Evolutionary conservation across 1,140 invertebrate species (phyloP), one percentile per base, ranked within the genome.

Genomic region (Phymastichus coffea): DNA sequence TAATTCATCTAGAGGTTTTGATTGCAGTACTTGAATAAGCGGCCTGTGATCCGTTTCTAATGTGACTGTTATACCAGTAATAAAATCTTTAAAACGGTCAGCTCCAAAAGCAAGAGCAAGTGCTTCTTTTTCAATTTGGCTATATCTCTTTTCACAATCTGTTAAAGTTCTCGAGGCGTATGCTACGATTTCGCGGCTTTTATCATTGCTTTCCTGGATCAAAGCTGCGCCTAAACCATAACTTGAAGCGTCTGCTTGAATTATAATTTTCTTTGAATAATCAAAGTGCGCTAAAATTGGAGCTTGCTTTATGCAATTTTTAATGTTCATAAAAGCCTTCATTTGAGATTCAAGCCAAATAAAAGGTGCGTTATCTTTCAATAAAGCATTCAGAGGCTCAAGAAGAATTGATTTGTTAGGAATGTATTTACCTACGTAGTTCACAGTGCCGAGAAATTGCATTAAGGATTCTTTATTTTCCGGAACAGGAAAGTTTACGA

Each of bases 81-180:
- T 43, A 59, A 57, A 74, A 35, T 72, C 65, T 54, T 64, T 46
- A 70, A 79, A 82, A 54, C 68, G 66, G 51, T 72, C 60, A 47
- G 54, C 66, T 10, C 63, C 66, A 61, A 63, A 73, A 26, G 63
- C 55, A 4, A 81, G 67, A 44, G 69, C 74, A 4, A 78, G 62
- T 6, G 67, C 63, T 65, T 82, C 78, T 56, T 76, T 78, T 53
- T 81, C 77, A 10, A 79, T 79, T 51, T 77, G 72, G 12, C 70
- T 64, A 60, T 81, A 81, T n/a, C 66, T 64, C 55, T 67, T 57
- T 63, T 81, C 71, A 6, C 67, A 60, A 17, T 60, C 8, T 6
- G 61, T 72, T 2, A 82, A 56, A 7, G 65, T 60, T 44, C 69
- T 62, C 6, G 70, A 76, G 7, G 71, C 71, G 73, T 75, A 82